A percentile compares a stretch with the other conserved stretches of the same genome.
Evolutionary conservation across 2,888 invertebrate genomes (phyloP).

Genomic region (Hipparchia semele): DNA sequence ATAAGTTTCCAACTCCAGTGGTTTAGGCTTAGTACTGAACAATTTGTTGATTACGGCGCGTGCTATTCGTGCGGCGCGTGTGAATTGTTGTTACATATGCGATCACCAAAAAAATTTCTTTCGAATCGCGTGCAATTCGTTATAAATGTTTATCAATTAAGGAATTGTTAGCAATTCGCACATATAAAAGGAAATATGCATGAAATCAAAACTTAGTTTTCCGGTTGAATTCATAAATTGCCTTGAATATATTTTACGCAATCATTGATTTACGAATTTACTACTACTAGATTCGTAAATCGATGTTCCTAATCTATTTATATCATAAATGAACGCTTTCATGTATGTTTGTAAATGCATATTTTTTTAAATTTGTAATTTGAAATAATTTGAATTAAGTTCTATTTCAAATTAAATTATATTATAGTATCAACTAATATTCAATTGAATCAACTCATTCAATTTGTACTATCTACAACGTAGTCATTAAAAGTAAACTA

Average conservation of each 20-base stretch:
- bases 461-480: neutral
- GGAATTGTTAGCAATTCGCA: constrained; percentile 26
- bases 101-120: constrained; percentile 18
- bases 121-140: constrained; percentile 26
- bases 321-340: neutral
- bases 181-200: constrained; percentile 29
- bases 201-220: constrained; percentile 32
- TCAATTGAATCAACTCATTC: neutral
- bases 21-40: no score
- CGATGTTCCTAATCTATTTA: neutral
- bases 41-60: no score
- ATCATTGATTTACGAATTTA: neutral
- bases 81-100: neutral
- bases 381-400: neutral
- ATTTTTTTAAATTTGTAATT: neutral
- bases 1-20: no score
- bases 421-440: neutral
- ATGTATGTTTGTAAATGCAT: neutral
- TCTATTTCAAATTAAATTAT: no score
- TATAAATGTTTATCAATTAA: constrained; percentile 32
- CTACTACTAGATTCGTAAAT: no score
- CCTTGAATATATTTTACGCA: constrained; percentile 20
- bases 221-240: constrained; percentile 30
- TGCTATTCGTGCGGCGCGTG: neutral
- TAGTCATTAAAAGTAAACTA: no score